Percentiles rank a stretch among this genome's conserved stretches.
Conservation (phyloP, 2,113 vertebrate species). For the mouse (Mus musculus) region DNA sequence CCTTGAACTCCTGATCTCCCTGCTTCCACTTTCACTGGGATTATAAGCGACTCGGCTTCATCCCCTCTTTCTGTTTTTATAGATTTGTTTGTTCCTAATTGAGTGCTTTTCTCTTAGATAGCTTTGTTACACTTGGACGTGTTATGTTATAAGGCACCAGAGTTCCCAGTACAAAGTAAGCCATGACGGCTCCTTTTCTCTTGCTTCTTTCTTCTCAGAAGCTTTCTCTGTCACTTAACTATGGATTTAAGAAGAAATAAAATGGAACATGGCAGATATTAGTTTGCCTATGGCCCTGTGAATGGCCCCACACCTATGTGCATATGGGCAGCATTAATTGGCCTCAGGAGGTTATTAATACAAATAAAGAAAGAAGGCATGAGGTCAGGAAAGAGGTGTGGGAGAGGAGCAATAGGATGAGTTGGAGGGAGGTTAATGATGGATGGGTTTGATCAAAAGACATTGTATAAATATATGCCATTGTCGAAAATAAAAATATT, state of each 20-base stretch:
- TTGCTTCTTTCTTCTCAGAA: neutral
- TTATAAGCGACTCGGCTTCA: neutral
- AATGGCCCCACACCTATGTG: too few relatives aligned
- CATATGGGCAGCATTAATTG: neutral
- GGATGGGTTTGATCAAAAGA: neutral
- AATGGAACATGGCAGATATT: neutral
- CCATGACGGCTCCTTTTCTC: neutral
- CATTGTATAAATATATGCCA: neutral
- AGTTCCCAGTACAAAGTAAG: slow-evolving; percentile 31
- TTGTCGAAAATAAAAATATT: neutral
- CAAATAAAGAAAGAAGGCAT: neutral
- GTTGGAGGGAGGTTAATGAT: neutral
- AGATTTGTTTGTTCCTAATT: neutral
- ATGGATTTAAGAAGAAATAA: neutral
- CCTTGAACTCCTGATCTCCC: neutral
- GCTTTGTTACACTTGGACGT: neutral
- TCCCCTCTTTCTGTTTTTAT: neutral
- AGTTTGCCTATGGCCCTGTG: neutral
- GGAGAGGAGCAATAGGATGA: neutral
- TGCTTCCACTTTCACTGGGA: neutral
- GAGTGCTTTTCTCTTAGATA: slow-evolving; percentile 35
- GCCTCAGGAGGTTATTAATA: neutral
- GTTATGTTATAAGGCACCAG: slow-evolving; percentile 3
- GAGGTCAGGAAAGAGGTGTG: neutral
- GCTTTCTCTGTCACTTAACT: slow-evolving; percentile 32